A percentile compares a stretch with the other conserved stretches of the same genome.
Conservation (phyloP, 2,797 vertebrate genomes). For the Tympanoctomys barrerae region DNA sequence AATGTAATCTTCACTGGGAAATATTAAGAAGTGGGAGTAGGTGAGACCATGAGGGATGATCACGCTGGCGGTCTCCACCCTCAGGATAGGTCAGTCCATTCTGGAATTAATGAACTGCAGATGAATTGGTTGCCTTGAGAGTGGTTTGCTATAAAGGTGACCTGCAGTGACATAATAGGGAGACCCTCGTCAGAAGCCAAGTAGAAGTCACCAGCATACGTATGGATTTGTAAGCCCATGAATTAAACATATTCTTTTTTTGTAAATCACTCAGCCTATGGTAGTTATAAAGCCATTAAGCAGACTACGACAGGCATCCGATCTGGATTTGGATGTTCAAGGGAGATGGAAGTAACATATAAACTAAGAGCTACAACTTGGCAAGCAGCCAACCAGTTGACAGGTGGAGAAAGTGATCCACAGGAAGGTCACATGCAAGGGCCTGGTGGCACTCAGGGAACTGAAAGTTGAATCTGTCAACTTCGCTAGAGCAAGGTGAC, state of each 20-base stretch:
- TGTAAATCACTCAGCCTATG: not conserved
- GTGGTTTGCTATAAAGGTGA: not conserved
- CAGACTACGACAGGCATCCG: not conserved
- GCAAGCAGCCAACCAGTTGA: not conserved
- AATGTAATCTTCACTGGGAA: not conserved
- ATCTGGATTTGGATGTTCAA: conserved; percentile 1
- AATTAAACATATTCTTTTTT: not conserved
- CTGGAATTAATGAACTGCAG: not conserved
- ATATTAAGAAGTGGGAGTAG: not conserved
- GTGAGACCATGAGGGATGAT: not conserved
- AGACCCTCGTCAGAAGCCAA: not conserved
- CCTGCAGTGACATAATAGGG: not conserved
- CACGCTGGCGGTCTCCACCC: not conserved
- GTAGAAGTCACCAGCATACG: not conserved
- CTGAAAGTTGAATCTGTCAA: not conserved
- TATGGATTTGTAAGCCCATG: not conserved
- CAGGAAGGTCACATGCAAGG: not conserved
- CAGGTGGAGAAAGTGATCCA: not conserved
- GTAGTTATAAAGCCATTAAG: not conserved
- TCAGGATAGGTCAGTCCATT: not conserved
- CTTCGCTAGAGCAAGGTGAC: not conserved
- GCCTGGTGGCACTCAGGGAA: not conserved
- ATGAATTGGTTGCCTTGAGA: not conserved
- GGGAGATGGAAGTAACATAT: conserved; percentile 22
- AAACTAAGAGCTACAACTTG: conserved; percentile 21